Conservation (phyloP, 1,140 invertebrate species). For the Mylabris phalerata region DNA sequence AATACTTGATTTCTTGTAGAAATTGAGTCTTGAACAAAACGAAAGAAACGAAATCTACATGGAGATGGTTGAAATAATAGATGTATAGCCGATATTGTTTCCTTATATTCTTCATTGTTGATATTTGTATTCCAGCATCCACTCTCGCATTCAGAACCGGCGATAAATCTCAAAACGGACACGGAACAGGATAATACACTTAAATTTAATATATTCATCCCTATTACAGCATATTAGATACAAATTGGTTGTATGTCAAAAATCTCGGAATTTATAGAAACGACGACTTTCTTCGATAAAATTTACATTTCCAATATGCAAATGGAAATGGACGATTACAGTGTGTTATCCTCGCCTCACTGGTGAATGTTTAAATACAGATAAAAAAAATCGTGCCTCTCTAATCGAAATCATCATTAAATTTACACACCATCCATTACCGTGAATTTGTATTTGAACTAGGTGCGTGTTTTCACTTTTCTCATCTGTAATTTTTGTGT, state of each 20-base stretch:
- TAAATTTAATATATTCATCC: background rate
- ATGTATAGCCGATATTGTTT: too few species aligned
- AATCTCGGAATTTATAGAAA: slow-evolving; percentile 1
- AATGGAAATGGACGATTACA: background rate
- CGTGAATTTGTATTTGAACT: background rate
- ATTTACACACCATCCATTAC: background rate
- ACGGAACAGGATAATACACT: background rate
- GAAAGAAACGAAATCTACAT: too few species aligned
- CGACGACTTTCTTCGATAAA: background rate
- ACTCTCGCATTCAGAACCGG: too few species aligned
- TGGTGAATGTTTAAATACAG: background rate
- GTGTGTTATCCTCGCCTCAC: background rate
- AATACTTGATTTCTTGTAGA: too few species aligned
- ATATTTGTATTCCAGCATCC: too few species aligned
- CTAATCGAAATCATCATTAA: background rate
- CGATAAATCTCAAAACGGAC: background rate
- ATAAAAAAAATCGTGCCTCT: background rate
- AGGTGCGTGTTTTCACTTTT: background rate
- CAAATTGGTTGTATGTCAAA: background rate
- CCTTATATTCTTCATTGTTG: too few species aligned
- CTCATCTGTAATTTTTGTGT: too few species aligned
- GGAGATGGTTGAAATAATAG: too few species aligned
- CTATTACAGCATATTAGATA: background rate
- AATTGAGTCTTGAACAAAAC: too few species aligned
- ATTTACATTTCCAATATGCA: background rate